These are phyloP conservation scores for Laticauda colubrina DNA, from an alignment of 2,113 vertebrate species.

Conservation along the genomic window DNA sequence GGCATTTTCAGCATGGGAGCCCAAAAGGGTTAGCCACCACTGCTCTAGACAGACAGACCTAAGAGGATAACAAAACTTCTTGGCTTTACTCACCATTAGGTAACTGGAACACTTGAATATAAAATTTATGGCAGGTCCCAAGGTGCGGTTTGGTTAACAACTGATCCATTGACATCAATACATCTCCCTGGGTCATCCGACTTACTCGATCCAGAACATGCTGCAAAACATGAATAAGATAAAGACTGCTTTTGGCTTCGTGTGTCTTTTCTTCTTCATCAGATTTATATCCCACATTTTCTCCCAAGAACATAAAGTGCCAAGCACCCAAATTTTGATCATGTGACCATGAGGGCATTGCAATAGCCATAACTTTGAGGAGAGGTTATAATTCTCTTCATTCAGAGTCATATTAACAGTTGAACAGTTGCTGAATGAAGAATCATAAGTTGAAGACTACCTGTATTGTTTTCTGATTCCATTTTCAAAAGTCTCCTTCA, in stretches of 20 bases:
- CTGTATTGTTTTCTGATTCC: background rate
- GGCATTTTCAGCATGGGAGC: too few species aligned
- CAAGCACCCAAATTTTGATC: background rate
- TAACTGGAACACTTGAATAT: slow-evolving; percentile 90
- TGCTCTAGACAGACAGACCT: background rate
- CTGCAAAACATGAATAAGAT: slow-evolving; percentile 62
- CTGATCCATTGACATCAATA: slow-evolving; percentile 98
- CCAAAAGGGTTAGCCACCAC: too few species aligned
- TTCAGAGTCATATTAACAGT: background rate
- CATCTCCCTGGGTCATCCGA: slow-evolving; percentile 94
- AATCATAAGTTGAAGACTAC: background rate
- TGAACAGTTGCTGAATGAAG: background rate
- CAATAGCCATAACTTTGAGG: background rate
- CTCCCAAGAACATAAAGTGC: background rate
- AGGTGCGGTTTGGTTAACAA: slow-evolving; percentile 94
- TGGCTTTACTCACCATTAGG: slow-evolving; percentile 80
- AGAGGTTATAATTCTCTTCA: background rate
- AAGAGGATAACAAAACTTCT: background rate
- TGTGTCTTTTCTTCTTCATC: background rate
- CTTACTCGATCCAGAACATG: slow-evolving; percentile 95
- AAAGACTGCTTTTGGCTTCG: background rate
- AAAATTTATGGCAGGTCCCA: slow-evolving; percentile 97
- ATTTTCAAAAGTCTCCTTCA: background rate
- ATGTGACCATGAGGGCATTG: background rate
- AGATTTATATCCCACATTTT: background rate